phyloP scores from a whole-genome alignment of 2,113 vertebrate genomes.

The Hippocampus guttulatus region DNA sequence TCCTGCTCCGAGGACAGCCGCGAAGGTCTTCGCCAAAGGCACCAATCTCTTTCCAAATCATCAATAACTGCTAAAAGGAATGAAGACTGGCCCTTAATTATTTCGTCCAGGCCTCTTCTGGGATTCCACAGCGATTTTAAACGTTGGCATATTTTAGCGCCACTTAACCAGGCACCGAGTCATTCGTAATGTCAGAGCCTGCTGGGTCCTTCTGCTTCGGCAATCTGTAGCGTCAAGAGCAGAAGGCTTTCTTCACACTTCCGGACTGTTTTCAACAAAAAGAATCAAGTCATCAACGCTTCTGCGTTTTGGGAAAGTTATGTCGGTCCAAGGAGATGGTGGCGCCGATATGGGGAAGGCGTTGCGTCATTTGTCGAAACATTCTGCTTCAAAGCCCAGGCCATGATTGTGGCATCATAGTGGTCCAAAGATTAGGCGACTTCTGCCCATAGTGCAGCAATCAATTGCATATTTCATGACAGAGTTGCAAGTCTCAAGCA shows the following conservation, averaged over 20 bases:
- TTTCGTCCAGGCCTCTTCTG: slow-evolving; percentile 24
- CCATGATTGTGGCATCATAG: neutral
- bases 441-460: neutral
- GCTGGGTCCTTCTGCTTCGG: slow-evolving; percentile 2
- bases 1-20: slow-evolving; percentile 9
- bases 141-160: slow-evolving; percentile 36
- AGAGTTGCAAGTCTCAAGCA: neutral
- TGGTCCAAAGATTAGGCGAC: too few species aligned
- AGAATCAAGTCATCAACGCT: neutral
- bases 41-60: slow-evolving; percentile 26
- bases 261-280: neutral
- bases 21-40: slow-evolving; percentile 24
- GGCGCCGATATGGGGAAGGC: neutral
- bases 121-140: slow-evolving; percentile 16
- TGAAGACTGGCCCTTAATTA: slow-evolving; percentile 30
- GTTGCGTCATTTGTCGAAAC: neutral
- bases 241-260: neutral
- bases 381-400: too few species aligned
- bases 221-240: neutral
- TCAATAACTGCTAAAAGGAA: slow-evolving; percentile 43
- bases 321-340: neutral
- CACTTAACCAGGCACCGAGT: slow-evolving; percentile 17
- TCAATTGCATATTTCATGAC: neutral
- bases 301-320: neutral
- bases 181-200: slow-evolving; percentile 7